Percentiles rank a stretch among this genome's conserved stretches.
phyloP scores from a whole-genome alignment of 2,113 vertebrate genomes.

The Halcyon senegalensis region DNA sequence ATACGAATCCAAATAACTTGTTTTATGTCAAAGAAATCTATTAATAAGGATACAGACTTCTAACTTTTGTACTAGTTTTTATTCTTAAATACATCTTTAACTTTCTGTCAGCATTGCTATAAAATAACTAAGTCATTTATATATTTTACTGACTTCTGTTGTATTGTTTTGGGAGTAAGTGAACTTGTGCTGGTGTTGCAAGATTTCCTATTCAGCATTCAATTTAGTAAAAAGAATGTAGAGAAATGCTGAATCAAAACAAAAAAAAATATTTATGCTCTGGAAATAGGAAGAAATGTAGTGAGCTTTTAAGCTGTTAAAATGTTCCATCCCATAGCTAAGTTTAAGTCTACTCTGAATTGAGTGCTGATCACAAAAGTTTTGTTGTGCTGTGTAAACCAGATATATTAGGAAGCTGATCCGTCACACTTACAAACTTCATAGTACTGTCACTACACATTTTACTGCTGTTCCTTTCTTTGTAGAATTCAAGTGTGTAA shows the following conservation, averaged over 20 bases:
- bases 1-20: not conserved
- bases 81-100: not conserved
- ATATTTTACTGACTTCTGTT: not conserved
- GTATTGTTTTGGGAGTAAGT: not conserved
- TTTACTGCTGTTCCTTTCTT: conserved; percentile 43
- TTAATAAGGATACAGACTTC: not conserved
- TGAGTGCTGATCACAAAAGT: not conserved
- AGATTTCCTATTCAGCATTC: not conserved
- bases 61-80: not conserved
- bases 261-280: not conserved
- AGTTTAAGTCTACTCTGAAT: not conserved
- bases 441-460: not conserved
- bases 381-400: conserved; percentile 44
- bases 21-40: not conserved
- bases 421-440: conserved; percentile 8
- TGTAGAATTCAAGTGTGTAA: conserved; percentile 58
- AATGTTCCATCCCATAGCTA: not conserved
- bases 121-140: not conserved
- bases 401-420: not conserved
- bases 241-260: not conserved
- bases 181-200: not conserved
- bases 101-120: not conserved
- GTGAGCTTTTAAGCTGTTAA: not conserved
- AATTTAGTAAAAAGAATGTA: not conserved
- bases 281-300: not conserved